These are phyloP conservation scores for Tylochromis polylepis DNA, from an alignment of 2,113 vertebrate genomes.

Conservation along the genomic window DNA sequence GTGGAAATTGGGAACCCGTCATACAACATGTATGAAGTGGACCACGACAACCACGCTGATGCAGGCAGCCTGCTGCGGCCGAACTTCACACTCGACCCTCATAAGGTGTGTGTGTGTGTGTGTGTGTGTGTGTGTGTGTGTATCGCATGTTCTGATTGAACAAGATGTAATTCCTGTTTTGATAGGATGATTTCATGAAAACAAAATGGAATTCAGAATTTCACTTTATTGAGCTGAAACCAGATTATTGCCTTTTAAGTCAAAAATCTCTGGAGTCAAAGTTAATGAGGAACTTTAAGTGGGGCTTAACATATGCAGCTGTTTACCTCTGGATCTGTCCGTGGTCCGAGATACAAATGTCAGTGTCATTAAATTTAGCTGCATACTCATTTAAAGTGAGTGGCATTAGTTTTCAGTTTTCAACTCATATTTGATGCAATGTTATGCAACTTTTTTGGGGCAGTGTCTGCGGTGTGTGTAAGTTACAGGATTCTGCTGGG, in stretches of 20 bases:
- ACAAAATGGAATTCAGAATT: neutral
- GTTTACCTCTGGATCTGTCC: neutral
- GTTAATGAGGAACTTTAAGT: neutral
- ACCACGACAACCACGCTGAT: conserved; percentile 88
- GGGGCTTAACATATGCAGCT: neutral
- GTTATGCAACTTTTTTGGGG: neutral
- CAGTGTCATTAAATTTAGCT: neutral
- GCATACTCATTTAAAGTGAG: neutral
- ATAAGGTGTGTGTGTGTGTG: conserved; percentile 79
- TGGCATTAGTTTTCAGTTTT: neutral
- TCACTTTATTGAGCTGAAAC: neutral
- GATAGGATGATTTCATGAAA: neutral
- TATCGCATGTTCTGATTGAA: neutral
- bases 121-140: no score
- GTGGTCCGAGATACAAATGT: neutral
- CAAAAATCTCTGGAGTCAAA: neutral
- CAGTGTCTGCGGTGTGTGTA: neutral
- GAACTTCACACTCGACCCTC: conserved; percentile 90
- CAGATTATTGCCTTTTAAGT: neutral
- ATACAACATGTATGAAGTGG: conserved; percentile 98
- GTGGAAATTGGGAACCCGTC: conserved; percentile 98
- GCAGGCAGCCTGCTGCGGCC: conserved; percentile 87
- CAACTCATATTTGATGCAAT: neutral
- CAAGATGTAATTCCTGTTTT: neutral
- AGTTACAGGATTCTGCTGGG: neutral